Percentiles rank a stretch among this genome's conserved stretches.
These are phyloP conservation scores for Oceanodroma leucorhoa DNA, from an alignment of 2,797 vertebrate genomes.

Conservation along the genomic window DNA sequence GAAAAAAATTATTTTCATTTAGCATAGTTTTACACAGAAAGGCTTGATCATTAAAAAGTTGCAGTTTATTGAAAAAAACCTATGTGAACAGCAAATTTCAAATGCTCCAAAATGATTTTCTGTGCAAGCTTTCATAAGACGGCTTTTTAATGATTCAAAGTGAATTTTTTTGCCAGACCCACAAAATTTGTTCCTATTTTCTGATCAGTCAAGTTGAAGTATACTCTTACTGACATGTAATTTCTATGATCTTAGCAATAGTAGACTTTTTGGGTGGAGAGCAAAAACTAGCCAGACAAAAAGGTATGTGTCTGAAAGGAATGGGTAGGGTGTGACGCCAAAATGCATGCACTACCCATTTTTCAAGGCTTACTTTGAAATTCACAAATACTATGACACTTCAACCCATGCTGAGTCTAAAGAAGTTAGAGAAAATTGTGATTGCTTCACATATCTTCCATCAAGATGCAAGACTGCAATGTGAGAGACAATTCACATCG, in stretches of 20 bases:
- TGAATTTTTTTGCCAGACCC: not conserved
- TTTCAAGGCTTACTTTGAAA: constrained; percentile 1
- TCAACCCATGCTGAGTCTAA: not conserved
- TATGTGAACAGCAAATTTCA: not conserved
- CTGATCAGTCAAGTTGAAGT: not conserved
- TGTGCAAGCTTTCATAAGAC: not conserved
- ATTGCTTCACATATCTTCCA: not conserved
- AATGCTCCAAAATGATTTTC: not conserved
- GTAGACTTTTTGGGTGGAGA: not conserved
- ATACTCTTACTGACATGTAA: not conserved
- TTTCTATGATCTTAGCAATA: not conserved
- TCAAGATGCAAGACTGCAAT: not conserved
- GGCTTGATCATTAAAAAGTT: not conserved
- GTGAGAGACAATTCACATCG: not conserved
- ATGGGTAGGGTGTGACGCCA: not conserved
- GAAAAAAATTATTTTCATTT: not conserved
- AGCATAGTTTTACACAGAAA: not conserved
- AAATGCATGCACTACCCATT: not conserved
- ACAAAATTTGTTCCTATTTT: not conserved
- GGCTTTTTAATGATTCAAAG: not conserved
- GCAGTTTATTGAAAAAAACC: not conserved
- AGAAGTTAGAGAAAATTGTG: not conserved
- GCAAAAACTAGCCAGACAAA: not conserved
- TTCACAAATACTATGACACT: not conserved
- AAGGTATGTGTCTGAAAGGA: not conserved